Evolutionary conservation across 2,113 vertebrate genomes (phyloP).

Genomic region (Carettochelys insculpta): DNA sequence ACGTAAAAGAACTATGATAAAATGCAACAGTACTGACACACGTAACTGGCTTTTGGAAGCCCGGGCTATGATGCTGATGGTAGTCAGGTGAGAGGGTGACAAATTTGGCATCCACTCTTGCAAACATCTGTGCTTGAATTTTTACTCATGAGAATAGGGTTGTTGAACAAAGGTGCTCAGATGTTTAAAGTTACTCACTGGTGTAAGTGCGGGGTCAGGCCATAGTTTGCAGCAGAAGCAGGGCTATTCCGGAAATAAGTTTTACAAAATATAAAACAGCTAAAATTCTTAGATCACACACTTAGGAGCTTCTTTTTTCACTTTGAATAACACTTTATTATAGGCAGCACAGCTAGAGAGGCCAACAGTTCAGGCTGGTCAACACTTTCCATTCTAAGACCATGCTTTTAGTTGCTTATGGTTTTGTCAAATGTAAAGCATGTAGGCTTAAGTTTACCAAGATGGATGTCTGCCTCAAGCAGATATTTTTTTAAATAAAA

Average conservation of each 20-base stretch:
- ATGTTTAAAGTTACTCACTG: background rate
- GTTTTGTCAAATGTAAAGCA: background rate
- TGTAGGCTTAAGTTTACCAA: accelerated
- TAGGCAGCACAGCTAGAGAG: background rate
- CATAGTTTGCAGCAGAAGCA: background rate
- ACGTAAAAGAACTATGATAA: background rate
- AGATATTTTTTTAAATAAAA: background rate
- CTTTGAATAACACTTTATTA: background rate
- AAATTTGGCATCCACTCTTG: background rate
- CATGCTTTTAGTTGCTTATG: background rate
- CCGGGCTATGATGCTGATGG: background rate
- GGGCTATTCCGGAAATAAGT: background rate
- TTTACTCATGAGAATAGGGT: background rate
- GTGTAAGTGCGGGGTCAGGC: background rate
- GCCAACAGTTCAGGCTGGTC: background rate
- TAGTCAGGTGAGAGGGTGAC: slow-evolving; percentile 22
- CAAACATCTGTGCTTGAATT: background rate
- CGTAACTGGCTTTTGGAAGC: slow-evolving; percentile 32
- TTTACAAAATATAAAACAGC: background rate
- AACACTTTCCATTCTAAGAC: background rate
- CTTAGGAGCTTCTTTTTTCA: background rate
- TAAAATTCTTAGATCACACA: background rate
- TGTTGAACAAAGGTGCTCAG: background rate
- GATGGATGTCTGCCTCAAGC: background rate
- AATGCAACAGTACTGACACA: background rate